Base-by-base conservation (phyloP, 2,797 vertebrate species). In the Erethizon dorsatum region DNA sequence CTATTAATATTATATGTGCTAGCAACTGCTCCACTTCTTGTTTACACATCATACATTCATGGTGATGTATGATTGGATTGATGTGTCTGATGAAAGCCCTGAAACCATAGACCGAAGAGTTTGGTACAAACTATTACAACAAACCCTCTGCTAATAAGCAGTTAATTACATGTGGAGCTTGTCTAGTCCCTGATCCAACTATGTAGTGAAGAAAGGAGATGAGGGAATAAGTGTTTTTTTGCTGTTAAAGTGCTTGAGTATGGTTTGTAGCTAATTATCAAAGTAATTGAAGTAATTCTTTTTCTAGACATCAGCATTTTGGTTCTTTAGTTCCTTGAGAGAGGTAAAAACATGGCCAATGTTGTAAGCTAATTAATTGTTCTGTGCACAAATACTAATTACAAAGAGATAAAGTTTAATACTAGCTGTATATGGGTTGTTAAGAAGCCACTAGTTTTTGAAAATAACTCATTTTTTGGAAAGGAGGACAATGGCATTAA, bases 311-410 rank as follows among this genome's bases (percentile, higher is more conserved):
- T 80, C 5, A 71, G 59, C 15, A 71, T 93, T 96, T 97, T 91
- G 57, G 54, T 85, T 79, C 89, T 97, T 89, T 90, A 94, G 93
- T 1, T 93, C 94, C 85, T 97, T 96, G 63, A 93, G 88, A 93
- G 82, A 97, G 73, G 91, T 92, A 87, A 93, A 98, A 97, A 98
- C 56, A 6, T 84, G 83, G 45, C 71, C 96, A 96, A 93, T 85
- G 37, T 67, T 83, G 56, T 67, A 80, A 82, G 77, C 57, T 95
- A 97, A 97, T 98, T 98, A 98, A 98, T 95, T 97, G 59, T 87
- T 98, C 61, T 96, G 47, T 97, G 88, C 65, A 90, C 83, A 98
- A 97, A 91, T 89, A 97, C 90, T 97, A 98, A 98, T 98, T 98
- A 97, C 96, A 95, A 93, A 97, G 95, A 97, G 97, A 97, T 97